Percentiles rank a stretch among this genome's conserved stretches.
Evolutionary conservation across 2,888 invertebrate species (phyloP).

Genomic region (Globia sparganii): DNA sequence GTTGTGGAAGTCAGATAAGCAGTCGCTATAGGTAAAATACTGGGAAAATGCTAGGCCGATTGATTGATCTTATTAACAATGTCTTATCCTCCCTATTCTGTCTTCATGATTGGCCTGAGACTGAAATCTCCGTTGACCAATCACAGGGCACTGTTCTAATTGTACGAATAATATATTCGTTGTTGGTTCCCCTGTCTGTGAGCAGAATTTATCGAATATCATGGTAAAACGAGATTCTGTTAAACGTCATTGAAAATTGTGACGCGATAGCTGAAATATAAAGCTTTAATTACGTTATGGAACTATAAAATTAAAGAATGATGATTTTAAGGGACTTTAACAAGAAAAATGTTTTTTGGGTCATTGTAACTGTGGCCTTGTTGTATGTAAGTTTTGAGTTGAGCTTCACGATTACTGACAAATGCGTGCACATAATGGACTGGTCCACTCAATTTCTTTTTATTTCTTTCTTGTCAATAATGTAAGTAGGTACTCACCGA

Average conservation of each 20-base stretch:
- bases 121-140: slow-evolving; percentile 79
- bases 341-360: not conserved
- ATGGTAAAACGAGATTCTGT: slow-evolving; percentile 30
- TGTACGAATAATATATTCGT: slow-evolving; percentile 79
- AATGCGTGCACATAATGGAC: no score
- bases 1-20: not conserved
- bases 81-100: slow-evolving; percentile 66
- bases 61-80: not conserved
- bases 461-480: no score
- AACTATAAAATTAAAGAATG: not conserved
- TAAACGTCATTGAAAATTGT: slow-evolving; percentile 33
- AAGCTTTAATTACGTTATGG: not conserved
- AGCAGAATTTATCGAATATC: slow-evolving; percentile 61
- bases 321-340: not conserved
- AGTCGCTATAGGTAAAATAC: not conserved
- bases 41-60: not conserved
- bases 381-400: not conserved
- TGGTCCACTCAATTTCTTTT: no score
- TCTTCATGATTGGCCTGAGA: slow-evolving; percentile 66
- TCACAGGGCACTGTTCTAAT: slow-evolving; percentile 77
- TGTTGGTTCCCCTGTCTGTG: slow-evolving; percentile 49
- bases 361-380: not conserved
- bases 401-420: not conserved
- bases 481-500: no score
- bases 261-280: not conserved